Evolutionary conservation across 2,888 invertebrate species (phyloP), one percentile per base, ranked within the genome.

Genomic region (Pollenia labialis): DNA sequence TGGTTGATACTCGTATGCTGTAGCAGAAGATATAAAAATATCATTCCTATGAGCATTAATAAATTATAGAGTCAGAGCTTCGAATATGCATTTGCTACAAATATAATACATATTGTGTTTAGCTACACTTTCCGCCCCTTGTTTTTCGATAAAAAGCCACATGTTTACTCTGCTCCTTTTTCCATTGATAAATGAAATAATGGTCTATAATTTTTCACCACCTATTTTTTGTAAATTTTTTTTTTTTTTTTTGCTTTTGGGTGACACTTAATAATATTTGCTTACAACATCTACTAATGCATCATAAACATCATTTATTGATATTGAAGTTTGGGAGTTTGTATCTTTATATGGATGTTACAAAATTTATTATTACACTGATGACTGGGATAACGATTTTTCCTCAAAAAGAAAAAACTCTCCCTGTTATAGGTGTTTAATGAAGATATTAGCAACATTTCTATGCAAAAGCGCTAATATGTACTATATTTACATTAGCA

Each of bases 171-270:
- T 66, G 12, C 56, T 60, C n/a, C 56, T 72, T 77, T 72, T 48
- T 48, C 48, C 64, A 18, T 62, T 69, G 64, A 52, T 52, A 71
- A 84, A 81, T 72, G 71, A 77, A 69, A 77, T 77, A 69, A 81
- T 77, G 74, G 72, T 77, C 74, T 60, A 56, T 87, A 84, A 81
- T 87, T 84, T 87, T 87, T 87, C 87, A 87, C 87, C 87, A 87
- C 87, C 87, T 87, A 82, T 75, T 85, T 86, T 79, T 79, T 79
- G 23, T 52, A 68, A 9, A 14, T 46, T 12, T 48, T 52, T 52
- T 60, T 50, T 23, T 58, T 75, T 32, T 75, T 48, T 16, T 14
- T 75, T 60, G 62, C 64, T 69, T 60, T 68, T 14, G 68, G 71
- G 16, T 83, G 77, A 77, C 77, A 83, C 83, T 85, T 74, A 74